A percentile compares a stretch with the other conserved stretches of the same genome.
Conservation (phyloP, 2,113 vertebrate species). For the Laticauda laticaudata region DNA sequence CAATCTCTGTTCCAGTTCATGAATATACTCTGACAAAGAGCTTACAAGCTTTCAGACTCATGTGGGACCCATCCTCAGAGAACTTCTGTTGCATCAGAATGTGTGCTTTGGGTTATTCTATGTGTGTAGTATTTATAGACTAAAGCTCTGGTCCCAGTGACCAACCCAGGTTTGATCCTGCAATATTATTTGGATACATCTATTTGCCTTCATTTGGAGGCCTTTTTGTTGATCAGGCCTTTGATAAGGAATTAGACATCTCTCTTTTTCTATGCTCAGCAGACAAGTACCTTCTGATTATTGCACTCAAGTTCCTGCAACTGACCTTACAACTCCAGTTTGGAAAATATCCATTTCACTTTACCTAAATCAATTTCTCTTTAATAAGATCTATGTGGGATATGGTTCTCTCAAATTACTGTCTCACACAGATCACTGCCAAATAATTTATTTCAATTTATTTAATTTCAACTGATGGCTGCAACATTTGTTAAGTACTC, state of each 20-base stretch:
- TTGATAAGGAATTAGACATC: background rate
- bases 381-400: background rate
- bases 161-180: background rate
- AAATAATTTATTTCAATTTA: background rate
- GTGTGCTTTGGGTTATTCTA: background rate
- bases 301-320: background rate
- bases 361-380: background rate
- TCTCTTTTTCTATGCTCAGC: background rate
- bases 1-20: no score
- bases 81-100: background rate
- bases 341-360: background rate
- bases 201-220: background rate
- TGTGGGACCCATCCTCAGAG: background rate
- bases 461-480: background rate
- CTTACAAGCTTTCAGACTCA: background rate
- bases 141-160: background rate
- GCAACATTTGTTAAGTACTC: background rate
- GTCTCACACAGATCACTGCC: background rate
- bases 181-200: background rate
- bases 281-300: background rate
- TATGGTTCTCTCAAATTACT: background rate
- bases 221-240: background rate
- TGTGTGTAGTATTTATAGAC: background rate
- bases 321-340: background rate
- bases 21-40: no score